phyloP scores from a whole-genome alignment of 2,797 vertebrate species.

The Chloroceryle amazona region DNA sequence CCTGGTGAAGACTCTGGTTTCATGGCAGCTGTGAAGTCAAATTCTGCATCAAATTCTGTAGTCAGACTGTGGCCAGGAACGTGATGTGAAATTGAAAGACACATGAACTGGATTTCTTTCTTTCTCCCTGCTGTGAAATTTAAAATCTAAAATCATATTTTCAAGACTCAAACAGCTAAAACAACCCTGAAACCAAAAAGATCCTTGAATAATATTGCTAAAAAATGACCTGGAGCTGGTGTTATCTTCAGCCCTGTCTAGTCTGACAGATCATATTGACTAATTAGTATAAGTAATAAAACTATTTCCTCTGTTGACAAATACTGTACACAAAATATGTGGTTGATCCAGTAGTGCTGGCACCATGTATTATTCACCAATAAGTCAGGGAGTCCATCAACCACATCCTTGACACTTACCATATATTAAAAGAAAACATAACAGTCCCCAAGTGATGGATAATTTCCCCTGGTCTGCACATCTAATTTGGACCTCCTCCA shows the following conservation, averaged over 20 bases:
- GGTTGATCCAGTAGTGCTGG: not conserved
- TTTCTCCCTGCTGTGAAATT: not conserved
- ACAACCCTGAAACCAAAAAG: not conserved
- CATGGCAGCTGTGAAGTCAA: constrained; percentile 7
- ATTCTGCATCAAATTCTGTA: not conserved
- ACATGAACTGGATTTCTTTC: not conserved
- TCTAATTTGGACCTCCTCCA: not conserved
- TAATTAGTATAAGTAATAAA: not conserved
- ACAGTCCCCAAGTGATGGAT: not conserved
- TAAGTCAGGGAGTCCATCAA: not conserved
- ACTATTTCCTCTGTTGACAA: not conserved
- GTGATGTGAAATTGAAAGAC: not conserved
- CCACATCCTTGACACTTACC: not conserved
- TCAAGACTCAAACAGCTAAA: not conserved
- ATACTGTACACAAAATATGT: not conserved
- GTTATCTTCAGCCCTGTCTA: not conserved
- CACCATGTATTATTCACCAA: not conserved
- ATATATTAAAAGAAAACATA: not conserved
- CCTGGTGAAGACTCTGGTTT: not conserved
- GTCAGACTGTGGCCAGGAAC: not conserved
- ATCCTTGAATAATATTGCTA: not conserved
- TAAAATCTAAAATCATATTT: not conserved
- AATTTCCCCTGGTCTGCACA: not conserved
- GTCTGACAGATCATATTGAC: not conserved
- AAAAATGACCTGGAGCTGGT: not conserved